phyloP scores from a whole-genome alignment of 2,797 vertebrate genomes.

The Leptoclinus maculatus region DNA sequence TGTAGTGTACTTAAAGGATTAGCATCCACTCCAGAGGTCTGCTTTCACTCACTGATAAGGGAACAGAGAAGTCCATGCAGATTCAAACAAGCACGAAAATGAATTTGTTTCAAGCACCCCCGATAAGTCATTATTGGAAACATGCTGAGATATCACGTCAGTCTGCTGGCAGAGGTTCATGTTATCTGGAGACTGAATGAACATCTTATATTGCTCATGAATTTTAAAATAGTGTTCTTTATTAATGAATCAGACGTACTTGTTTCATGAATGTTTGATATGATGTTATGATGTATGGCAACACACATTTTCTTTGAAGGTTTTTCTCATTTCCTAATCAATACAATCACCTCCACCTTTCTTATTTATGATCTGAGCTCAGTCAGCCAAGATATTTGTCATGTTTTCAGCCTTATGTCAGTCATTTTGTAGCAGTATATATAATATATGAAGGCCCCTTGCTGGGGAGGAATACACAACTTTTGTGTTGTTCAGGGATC shows the following conservation, averaged over 20 bases:
- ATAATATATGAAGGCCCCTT: neutral
- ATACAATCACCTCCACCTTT: neutral
- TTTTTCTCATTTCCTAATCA: neutral
- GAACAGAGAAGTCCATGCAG: constrained; percentile 28
- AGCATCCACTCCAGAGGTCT: constrained; percentile 71
- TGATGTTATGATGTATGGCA: neutral
- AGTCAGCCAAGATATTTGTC: neutral
- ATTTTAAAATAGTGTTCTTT: neutral
- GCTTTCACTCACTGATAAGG: constrained; percentile 75
- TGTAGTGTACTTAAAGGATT: constrained; percentile 76
- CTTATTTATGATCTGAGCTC: neutral
- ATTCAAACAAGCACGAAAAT: constrained; percentile 54
- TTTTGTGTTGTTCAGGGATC: neutral
- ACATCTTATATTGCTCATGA: neutral
- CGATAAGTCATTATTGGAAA: constrained; percentile 54
- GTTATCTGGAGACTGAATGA: constrained; percentile 1
- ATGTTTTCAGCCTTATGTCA: constrained; percentile 2
- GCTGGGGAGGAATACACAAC: neutral
- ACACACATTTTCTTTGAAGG: neutral
- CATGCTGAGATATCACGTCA: neutral
- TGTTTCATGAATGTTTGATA: neutral
- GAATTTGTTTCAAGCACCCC: constrained; percentile 48
- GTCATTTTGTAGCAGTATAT: neutral
- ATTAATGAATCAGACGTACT: neutral
- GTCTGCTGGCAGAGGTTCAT: neutral